These are phyloP conservation scores for Knipowitschia caucasica DNA, from an alignment of 2,797 vertebrate species.

Conservation along the genomic window DNA sequence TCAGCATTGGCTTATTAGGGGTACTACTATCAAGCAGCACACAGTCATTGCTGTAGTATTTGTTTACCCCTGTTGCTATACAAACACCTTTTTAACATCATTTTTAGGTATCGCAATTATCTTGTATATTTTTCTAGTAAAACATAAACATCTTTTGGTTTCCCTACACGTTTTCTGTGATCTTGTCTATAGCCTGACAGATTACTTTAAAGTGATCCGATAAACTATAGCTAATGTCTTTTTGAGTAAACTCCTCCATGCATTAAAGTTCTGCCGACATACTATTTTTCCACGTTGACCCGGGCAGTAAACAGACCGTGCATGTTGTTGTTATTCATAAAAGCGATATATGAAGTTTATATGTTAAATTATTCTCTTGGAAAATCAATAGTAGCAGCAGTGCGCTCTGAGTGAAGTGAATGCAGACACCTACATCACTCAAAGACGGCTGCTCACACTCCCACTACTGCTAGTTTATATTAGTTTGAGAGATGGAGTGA, in stretches of 20 bases:
- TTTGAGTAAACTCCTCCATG: slow-evolving; percentile 23
- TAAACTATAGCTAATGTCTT: slow-evolving; percentile 26
- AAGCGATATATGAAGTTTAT: slow-evolving; percentile 47
- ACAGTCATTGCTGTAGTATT: too few species aligned
- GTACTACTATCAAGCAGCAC: too few species aligned
- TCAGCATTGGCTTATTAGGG: too few species aligned
- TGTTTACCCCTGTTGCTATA: too few species aligned
- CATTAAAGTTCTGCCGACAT: slow-evolving; percentile 17
- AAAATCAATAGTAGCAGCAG: slow-evolving; percentile 56
- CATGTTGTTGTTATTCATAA: slow-evolving; percentile 46
- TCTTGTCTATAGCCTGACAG: too few species aligned
- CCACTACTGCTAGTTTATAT: slow-evolving; percentile 42
- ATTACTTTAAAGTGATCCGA: not conserved
- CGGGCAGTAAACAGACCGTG: slow-evolving; percentile 21
- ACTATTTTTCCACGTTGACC: slow-evolving; percentile 26
- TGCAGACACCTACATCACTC: slow-evolving; percentile 51
- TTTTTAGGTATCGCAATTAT: too few species aligned
- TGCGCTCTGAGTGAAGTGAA: slow-evolving; percentile 45
- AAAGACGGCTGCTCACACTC: slow-evolving; percentile 31
- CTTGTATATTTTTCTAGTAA: too few species aligned
- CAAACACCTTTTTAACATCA: too few species aligned
- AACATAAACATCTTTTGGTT: too few species aligned
- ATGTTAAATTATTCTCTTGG: slow-evolving; percentile 45
- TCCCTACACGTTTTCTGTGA: too few species aligned
- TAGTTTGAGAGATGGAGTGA: slow-evolving; percentile 40